Base-by-base conservation (phyloP, 1,140 invertebrate species). In the Medauroidea extradentata region DNA sequence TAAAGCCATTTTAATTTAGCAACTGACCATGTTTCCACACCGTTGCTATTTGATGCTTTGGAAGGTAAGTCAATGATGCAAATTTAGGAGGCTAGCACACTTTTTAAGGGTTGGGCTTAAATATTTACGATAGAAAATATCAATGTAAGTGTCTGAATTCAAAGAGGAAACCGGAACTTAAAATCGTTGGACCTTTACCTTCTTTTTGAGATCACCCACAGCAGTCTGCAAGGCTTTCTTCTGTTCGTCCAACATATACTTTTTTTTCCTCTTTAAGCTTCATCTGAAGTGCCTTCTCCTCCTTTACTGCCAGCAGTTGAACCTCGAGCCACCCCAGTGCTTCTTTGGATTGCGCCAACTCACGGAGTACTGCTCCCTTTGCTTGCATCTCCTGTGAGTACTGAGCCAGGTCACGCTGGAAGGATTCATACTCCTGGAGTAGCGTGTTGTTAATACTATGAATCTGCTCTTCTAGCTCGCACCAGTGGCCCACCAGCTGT, bases 181-280 rank as follows among this genome's bases (percentile, higher is more conserved):
- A n/a, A n/a, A n/a, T n/a, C n/a, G n/a, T n/a, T n/a, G n/a, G n/a
- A n/a, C n/a, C n/a, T n/a, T n/a, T n/a, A n/a, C 78, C 44, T 73
- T 75, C 57, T 73, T 77, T 61, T 77, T 78, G 3, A 73, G 68
- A 18, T 74, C 73, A 39, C 80, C 77, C 1, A 82, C 48, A 25
- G 75, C 68, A 21, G 65, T 56, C 44, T 83, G 69, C 19, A 83
- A 61, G 19, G 72, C 63, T n/a, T 60, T 63, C 67, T 80, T 83
- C 54, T 81, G 76, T 34, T 79, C 69, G 55, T 80, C 75, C 41
- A 84, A 68, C 63, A 75, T 75, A 13, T 63, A 63, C 60, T 75
- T 67, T 73, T 29, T 74, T 75, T 70, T 84, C 81, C 62, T 81
- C 78, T 54, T 78, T 78, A 2, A 84, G 60, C 60, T 77, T 77